phyloP scores from a whole-genome alignment of 2,888 invertebrate genomes.

The Acrobasis suavella region DNA sequence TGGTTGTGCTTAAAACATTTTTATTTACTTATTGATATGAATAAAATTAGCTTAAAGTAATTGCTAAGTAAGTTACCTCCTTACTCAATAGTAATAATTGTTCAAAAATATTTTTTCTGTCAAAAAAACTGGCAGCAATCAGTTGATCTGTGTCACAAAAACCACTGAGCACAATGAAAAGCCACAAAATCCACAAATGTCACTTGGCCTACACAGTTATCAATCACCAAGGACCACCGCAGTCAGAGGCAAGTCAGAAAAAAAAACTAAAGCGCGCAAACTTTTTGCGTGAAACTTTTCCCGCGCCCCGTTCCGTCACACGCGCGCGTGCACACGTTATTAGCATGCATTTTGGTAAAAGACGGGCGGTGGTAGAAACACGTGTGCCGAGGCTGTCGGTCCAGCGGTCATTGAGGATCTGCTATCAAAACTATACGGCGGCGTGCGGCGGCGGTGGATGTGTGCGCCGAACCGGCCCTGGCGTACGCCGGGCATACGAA shows the following conservation, averaged over 20 bases:
- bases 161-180: constrained; percentile 20
- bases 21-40: too few species aligned
- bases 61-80: too few species aligned
- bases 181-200: constrained; percentile 26
- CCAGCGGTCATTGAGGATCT: constrained; percentile 85
- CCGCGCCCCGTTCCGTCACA: constrained; percentile 59
- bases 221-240: constrained; percentile 26
- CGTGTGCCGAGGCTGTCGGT: constrained; percentile 84
- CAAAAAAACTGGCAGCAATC: background rate
- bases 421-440: constrained; percentile 72
- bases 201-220: constrained; percentile 26
- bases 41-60: too few species aligned
- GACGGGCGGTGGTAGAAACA: constrained; percentile 56
- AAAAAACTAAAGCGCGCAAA: constrained; percentile 54
- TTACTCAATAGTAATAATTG: too few species aligned
- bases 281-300: constrained; percentile 59
- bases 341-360: constrained; percentile 69
- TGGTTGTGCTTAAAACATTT: too few species aligned
- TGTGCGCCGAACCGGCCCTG: constrained; percentile 73
- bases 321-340: constrained; percentile 61
- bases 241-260: constrained; percentile 38
- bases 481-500: constrained; percentile 75
- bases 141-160: constrained; percentile 14
- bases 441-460: constrained; percentile 56
- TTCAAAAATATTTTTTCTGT: background rate